These are phyloP conservation scores for Sterrhoptilus dennistouni DNA, from an alignment of 2,113 vertebrate genomes.

Conservation along the genomic window DNA sequence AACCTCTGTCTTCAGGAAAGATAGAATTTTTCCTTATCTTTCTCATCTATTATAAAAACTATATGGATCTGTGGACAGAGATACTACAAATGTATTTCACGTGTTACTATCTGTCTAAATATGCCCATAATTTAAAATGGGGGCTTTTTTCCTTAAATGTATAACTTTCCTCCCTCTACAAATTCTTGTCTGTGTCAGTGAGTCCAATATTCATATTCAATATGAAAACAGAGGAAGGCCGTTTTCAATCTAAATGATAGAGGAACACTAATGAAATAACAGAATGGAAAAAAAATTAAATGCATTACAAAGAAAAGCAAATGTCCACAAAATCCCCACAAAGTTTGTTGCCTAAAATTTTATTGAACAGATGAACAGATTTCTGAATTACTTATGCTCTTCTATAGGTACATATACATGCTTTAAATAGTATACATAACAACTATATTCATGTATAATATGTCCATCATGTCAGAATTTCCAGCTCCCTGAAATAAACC, in stretches of 20 bases:
- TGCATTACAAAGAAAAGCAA: neutral
- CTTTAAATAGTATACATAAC: neutral
- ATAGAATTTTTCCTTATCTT: neutral
- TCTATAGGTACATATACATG: neutral
- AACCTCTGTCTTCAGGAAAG: neutral
- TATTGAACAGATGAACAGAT: neutral
- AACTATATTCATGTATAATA: neutral
- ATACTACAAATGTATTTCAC: neutral
- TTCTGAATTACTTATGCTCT: neutral
- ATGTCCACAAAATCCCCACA: neutral
- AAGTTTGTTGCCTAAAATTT: neutral
- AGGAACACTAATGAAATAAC: neutral
- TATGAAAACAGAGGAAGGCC: neutral
- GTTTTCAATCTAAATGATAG: neutral
- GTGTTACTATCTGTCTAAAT: neutral
- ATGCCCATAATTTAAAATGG: neutral
- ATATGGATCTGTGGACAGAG: neutral
- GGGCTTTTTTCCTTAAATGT: neutral
- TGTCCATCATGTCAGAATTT: neutral
- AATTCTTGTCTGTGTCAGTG: neutral
- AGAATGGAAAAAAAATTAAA: neutral
- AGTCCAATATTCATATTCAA: neutral
- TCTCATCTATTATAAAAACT: neutral
- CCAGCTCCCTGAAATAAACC: neutral
- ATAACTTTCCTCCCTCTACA: neutral